Base-by-base conservation (phyloP, 1,140 invertebrate genomes). In the Conopomorpha cramerella region DNA sequence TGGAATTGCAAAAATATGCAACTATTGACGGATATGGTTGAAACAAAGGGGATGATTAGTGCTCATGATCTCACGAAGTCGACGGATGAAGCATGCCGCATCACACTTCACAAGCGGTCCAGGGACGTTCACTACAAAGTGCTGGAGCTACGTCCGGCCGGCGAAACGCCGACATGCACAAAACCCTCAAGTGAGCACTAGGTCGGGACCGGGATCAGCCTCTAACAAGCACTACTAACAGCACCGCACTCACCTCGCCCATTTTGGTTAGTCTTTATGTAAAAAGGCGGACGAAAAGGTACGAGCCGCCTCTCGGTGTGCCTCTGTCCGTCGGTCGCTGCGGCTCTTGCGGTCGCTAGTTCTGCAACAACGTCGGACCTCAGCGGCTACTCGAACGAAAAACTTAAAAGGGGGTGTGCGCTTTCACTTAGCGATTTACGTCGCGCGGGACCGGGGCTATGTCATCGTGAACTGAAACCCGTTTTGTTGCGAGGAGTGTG, bases 401-500 rank as follows among this genome's bases (percentile, higher is more conserved):
- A 74, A 61, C 55, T 72, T 51, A 67, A 70, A 68, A 67, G 63
- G 60, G n/a, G n/a, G 49, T 71, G 71, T 67, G 67, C 67, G 63
- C 55, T 67, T 68, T 60, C 57, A 64, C 61, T 60, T 71, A 56
- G 68, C n/a, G n/a, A n/a, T n/a, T 54, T 55, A 56, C 55, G 52
- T 68, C 51, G 65, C 61, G 65, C 71, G 60, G 55, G 64, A 72
- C 67, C 64, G 55, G 55, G 58, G 47, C 64, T 74, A 68, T 70
- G 66, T 68, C 65, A 71, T 70, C 55, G 55, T 76, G 66, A 71
- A 72, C 65, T 71, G 62, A 71, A 74, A 73, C 68, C 70, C 67
- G 64, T 72, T 59, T 65, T n/a, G n/a, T n/a, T n/a, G n/a, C n/a
- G 56, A 70, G 45, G 59, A 47, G 57, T n/a, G 55, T 55, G 65